Evolutionary conservation across 2,113 vertebrate genomes (phyloP), one percentile per base, ranked within the genome.

Genomic region (Tachysurus vachellii): DNA sequence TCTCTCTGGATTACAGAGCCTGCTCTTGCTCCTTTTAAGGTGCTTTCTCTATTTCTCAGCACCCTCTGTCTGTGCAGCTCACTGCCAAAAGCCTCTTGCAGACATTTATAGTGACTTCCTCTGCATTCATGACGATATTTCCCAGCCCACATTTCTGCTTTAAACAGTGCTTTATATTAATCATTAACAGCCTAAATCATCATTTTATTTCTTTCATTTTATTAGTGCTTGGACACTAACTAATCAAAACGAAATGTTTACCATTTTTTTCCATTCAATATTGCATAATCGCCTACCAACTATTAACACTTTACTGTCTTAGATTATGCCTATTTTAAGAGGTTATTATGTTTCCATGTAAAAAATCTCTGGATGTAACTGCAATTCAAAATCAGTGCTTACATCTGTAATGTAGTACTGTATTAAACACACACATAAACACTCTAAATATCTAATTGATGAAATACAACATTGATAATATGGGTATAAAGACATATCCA

Each of bases 21-120:
- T 56, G 82, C 59, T 76, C 66, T 66, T 79, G 83, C 83, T 91
- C 91, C 91, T 90, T 91, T 91, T 92, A 92, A 91, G 90, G 91
- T 85, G 71, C 86, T 91, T 87, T 88, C 87, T 86, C 81, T 79
- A 79, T 88, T 89, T 66, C 71, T n/a, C 44, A 21, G 16, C 82
- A 59, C 64, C 59, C 87, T 88, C 73, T 85, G 82, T 80, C 80
- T 82, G 64, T 57, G 71, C n/a, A 44, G 47, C 66, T 71, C 36
- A 16, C 79, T 89, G 89, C 86, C 89, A 90, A 89, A 82, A 83
- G 64, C 62, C 53, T 70, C 73, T 79, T 44, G 16, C 82, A 88
- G 73, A 71, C 79, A 28, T 28, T 85, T 87, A 83, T 86, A 89
- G 80, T 77, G 82, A 83, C 87, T 70, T 75, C 59, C 54, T 84